A percentile compares a stretch with the other conserved stretches of the same genome.
Evolutionary conservation across 2,888 invertebrate genomes (phyloP).

Genomic region (Dilophus febrilis): DNA sequence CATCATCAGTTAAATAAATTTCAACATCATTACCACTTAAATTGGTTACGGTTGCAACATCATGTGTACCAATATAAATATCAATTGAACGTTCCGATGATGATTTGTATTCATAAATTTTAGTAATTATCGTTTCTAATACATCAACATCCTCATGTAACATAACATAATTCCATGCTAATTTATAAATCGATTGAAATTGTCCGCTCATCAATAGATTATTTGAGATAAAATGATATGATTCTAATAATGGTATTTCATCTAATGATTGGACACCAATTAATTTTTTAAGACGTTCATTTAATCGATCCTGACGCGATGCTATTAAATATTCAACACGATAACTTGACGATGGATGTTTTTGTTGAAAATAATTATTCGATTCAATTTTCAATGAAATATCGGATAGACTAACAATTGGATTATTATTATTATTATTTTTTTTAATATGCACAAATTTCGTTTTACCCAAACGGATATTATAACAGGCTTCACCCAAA

Average conservation of each 20-base stretch:
- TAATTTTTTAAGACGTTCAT: slow-evolving; percentile 12
- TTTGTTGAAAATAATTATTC: slow-evolving; percentile 12
- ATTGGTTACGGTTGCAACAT: slow-evolving; percentile 12
- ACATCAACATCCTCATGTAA: slow-evolving; percentile 12
- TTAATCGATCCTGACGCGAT: slow-evolving; percentile 16
- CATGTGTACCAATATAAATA: slow-evolving; percentile 17
- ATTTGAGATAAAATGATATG: slow-evolving; percentile 14
- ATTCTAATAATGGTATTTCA: slow-evolving; percentile 13
- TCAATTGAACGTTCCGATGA: slow-evolving; percentile 11
- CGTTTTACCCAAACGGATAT: slow-evolving; percentile 13
- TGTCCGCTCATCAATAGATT: slow-evolving; percentile 15
- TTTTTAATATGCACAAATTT: slow-evolving; percentile 12
- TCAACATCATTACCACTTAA: slow-evolving; percentile 11
- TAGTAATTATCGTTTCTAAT: slow-evolving; percentile 14
- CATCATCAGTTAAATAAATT: slow-evolving; percentile 14
- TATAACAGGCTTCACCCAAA: slow-evolving; percentile 18
- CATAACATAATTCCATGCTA: slow-evolving; percentile 19
- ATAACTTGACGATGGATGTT: slow-evolving; percentile 16
- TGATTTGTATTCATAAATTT: slow-evolving; percentile 13
- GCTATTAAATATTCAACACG: slow-evolving; percentile 18
- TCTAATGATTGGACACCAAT: slow-evolving; percentile 9
- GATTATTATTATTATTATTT: too few relatives aligned
- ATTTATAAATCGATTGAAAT: slow-evolving; percentile 15
- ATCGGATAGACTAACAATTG: neutral
- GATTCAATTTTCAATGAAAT: slow-evolving; percentile 8